phyloP scores from a whole-genome alignment of 1,140 invertebrate genomes.

The Habropoda laboriosa region DNA sequence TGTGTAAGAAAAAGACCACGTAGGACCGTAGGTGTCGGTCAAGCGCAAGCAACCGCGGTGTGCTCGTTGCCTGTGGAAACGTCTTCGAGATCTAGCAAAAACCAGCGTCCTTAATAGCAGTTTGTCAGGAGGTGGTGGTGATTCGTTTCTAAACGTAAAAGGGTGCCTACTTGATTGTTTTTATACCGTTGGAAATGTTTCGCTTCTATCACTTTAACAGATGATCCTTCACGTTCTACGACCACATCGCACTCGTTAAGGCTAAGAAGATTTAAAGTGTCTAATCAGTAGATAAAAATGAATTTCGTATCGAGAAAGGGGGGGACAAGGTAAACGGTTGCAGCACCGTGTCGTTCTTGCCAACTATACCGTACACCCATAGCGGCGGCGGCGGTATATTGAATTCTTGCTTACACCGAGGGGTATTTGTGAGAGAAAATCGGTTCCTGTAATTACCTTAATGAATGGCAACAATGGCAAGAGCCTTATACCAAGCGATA shows the following conservation, averaged over 20 bases:
- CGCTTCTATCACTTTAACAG: background rate
- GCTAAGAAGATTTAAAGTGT: no score
- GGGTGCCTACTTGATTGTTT: background rate
- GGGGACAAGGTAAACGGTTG: no score
- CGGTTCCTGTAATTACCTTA: conserved; percentile 71
- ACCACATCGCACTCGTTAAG: no score
- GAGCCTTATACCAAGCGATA: conserved; percentile 53
- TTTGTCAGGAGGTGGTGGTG: background rate
- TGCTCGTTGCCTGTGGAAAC: background rate
- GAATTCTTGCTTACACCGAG: conserved; percentile 45
- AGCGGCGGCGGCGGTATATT: conserved; percentile 37
- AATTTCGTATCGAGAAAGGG: no score
- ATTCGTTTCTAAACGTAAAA: conserved; percentile 25
- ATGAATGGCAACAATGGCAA: conserved; percentile 71
- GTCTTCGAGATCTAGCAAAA: background rate
- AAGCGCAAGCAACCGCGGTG: no score
- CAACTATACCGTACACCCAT: no score
- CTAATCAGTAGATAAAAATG: no score
- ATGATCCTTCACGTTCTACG: background rate
- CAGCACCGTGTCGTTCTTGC: no score
- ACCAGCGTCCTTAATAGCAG: background rate
- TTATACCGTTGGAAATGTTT: background rate
- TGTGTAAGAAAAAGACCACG: background rate
- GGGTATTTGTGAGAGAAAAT: conserved; percentile 61
- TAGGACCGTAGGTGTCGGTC: background rate